Conservation (phyloP, 2,888 invertebrate species). For the Clitarchus hookeri region DNA sequence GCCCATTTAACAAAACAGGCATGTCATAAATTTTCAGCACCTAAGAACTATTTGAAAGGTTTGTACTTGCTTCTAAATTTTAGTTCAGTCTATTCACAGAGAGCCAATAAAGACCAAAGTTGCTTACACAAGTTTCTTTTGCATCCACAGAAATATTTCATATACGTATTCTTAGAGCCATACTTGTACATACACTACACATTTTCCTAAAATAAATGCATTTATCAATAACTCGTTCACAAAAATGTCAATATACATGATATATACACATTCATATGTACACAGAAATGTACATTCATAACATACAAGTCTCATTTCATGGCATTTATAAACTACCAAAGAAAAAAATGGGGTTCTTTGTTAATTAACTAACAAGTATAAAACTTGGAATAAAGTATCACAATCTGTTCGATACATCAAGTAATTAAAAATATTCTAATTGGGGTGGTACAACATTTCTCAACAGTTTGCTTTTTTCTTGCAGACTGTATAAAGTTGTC, state of each 20-base stretch:
- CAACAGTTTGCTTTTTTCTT: not conserved
- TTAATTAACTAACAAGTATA: not conserved
- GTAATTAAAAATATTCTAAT: not conserved
- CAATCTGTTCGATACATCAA: constrained; percentile 2
- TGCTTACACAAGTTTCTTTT: too few species aligned
- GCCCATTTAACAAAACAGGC: too few species aligned
- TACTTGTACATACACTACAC: not conserved
- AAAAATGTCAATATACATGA: not conserved
- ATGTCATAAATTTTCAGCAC: too few species aligned
- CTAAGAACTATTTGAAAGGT: too few species aligned
- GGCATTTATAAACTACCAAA: not conserved
- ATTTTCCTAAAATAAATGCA: not conserved
- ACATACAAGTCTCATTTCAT: constrained; percentile 3
- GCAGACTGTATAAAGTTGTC: constrained; percentile 8
- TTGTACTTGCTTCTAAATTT: too few species aligned
- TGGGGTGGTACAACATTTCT: not conserved
- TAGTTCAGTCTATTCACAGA: too few species aligned
- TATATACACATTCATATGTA: constrained; percentile 14
- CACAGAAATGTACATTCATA: constrained; percentile 9
- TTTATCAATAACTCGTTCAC: not conserved
- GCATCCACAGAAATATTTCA: not conserved
- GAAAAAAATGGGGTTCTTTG: not conserved
- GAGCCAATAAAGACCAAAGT: too few species aligned
- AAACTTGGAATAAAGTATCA: constrained; percentile 9
- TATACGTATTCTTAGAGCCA: not conserved